phyloP scores from a whole-genome alignment of 2,797 vertebrate genomes.

The Miichthys miiuy region DNA sequence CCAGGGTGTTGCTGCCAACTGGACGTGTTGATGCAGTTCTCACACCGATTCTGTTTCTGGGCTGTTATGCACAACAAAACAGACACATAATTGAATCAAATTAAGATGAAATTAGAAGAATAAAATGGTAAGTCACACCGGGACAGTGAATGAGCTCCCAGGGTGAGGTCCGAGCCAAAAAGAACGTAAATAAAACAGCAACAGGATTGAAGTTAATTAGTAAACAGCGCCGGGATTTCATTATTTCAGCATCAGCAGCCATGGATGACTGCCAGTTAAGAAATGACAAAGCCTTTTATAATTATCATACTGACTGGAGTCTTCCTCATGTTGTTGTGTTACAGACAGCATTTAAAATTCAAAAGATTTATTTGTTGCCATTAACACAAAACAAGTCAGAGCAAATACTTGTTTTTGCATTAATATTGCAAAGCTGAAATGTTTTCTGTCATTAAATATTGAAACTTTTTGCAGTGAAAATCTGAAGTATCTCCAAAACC shows the following conservation, averaged over 20 bases:
- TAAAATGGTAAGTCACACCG: slow-evolving; percentile 12
- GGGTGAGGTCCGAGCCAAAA: slow-evolving; percentile 6
- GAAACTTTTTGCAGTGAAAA: background rate
- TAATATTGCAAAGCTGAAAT: slow-evolving; percentile 28
- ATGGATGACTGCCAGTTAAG: slow-evolving; percentile 6
- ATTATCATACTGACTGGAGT: slow-evolving; percentile 17
- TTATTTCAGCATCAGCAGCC: slow-evolving; percentile 24
- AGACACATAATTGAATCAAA: slow-evolving; percentile 28
- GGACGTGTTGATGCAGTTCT: slow-evolving; percentile 2
- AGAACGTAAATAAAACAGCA: background rate
- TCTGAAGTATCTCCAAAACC: background rate
- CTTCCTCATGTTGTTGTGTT: slow-evolving; percentile 4
- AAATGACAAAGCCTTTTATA: background rate
- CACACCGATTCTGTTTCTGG: slow-evolving; percentile 16
- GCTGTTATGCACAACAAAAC: slow-evolving; percentile 12
- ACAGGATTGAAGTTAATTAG: background rate
- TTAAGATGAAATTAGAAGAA: slow-evolving; percentile 22
- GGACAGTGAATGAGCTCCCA: slow-evolving; percentile 10
- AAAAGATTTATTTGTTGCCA: background rate
- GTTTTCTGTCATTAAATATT: slow-evolving; percentile 32
- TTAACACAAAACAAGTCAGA: slow-evolving; percentile 16
- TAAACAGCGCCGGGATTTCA: slow-evolving; percentile 14
- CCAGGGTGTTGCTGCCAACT: background rate
- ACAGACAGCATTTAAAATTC: background rate
- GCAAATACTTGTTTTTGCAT: slow-evolving; percentile 19